Conservation (phyloP, 1,140 invertebrate genomes). For the Leptopilina clavipes region DNA sequence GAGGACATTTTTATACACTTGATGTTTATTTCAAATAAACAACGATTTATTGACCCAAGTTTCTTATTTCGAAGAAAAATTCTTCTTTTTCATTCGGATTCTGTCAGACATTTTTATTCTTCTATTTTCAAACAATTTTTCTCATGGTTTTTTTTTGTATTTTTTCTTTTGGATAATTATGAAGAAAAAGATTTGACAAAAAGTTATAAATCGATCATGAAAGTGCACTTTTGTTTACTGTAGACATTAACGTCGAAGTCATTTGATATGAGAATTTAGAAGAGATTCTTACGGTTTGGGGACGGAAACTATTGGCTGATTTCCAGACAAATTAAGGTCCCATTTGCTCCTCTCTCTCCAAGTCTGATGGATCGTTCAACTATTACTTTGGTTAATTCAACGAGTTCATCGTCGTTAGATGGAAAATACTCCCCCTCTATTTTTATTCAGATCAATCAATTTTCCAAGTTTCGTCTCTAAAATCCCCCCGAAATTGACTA, state of each 20-base stretch:
- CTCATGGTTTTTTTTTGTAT: too few relatives aligned
- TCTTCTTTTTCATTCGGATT: too few relatives aligned
- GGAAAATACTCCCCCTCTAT: background rate
- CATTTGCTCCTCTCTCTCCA: constrained; percentile 46
- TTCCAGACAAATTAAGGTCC: constrained; percentile 57
- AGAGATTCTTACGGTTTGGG: constrained; percentile 21
- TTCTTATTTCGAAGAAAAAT: background rate
- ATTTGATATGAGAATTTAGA: constrained; percentile 18
- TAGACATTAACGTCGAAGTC: background rate
- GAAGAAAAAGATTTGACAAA: background rate
- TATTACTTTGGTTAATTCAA: constrained; percentile 47
- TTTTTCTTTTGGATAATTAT: too few relatives aligned
- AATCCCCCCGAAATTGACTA: too few relatives aligned
- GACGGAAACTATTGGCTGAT: constrained; percentile 46
- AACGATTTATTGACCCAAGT: background rate
- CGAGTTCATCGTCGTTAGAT: background rate
- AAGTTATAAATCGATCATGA: background rate
- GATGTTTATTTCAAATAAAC: constrained; percentile 19
- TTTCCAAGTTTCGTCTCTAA: background rate
- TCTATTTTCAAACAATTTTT: too few relatives aligned
- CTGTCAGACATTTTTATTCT: too few relatives aligned
- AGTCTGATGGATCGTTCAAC: constrained; percentile 55
- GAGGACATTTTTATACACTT: background rate
- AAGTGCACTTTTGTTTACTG: background rate
- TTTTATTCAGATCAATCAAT: constrained; percentile 2